phyloP scores from a whole-genome alignment of 2,888 invertebrate species.

The Pseudococcus jackbeardsleyi region DNA sequence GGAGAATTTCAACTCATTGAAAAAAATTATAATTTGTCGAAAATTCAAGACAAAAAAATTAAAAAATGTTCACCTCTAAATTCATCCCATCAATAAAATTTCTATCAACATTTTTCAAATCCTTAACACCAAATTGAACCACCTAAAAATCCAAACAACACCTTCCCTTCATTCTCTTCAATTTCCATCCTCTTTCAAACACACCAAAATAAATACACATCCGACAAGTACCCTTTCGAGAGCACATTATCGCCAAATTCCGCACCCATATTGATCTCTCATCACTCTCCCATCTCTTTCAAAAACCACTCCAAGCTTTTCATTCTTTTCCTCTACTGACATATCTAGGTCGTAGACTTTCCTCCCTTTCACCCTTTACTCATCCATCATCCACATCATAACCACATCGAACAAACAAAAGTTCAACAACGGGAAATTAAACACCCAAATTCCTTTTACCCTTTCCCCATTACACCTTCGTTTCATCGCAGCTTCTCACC shows the following conservation, averaged over 20 bases:
- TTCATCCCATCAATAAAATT: no score
- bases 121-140: no score
- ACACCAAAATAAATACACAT: not conserved
- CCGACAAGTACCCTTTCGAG: not conserved
- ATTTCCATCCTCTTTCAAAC: not conserved
- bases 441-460: not conserved
- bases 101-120: no score
- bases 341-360: not conserved
- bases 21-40: no score
- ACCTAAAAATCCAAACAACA: no score
- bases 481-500: not conserved
- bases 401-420: not conserved
- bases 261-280: not conserved
- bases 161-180: not conserved
- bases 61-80: no score
- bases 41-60: no score
- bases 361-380: not conserved
- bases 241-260: not conserved
- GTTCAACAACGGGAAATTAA: not conserved
- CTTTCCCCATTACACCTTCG: not conserved
- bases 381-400: not conserved
- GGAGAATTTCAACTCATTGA: no score
- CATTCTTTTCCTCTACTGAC: conserved; percentile 3
- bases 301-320: not conserved
- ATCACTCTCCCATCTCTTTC: not conserved